Conservation (phyloP, 1,140 invertebrate genomes). For the Drosophila malerkotliana region DNA sequence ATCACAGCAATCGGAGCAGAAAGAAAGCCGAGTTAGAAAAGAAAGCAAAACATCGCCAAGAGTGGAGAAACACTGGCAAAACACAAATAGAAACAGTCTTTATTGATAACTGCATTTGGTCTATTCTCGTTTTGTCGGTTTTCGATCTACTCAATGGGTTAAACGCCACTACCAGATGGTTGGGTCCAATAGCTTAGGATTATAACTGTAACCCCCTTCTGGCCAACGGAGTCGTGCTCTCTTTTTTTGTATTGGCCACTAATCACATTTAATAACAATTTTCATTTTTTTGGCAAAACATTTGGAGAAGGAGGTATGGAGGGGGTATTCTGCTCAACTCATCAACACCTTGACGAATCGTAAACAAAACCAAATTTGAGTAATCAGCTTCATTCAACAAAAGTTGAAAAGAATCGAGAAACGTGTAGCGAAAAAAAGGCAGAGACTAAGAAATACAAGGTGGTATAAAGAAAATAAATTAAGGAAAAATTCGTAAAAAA, state of each 20-base stretch:
- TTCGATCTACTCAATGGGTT: slow-evolving; percentile 66
- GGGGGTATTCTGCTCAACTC: slow-evolving; percentile 45
- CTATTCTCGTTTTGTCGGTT: slow-evolving; percentile 27
- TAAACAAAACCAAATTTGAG: slow-evolving; percentile 80
- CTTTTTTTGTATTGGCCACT: slow-evolving; percentile 58
- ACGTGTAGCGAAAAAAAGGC: slow-evolving; percentile 63
- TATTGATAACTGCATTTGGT: slow-evolving; percentile 72
- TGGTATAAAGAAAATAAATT: slow-evolving; percentile 27
- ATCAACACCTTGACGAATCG: slow-evolving; percentile 78
- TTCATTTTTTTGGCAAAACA: slow-evolving; percentile 10
- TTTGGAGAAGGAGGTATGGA: neutral
- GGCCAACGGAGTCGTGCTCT: slow-evolving; percentile 67
- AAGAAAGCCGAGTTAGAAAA: slow-evolving; percentile 42
- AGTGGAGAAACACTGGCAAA: slow-evolving; percentile 38
- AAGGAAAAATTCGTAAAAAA: slow-evolving; percentile 5
- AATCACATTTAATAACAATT: slow-evolving; percentile 82
- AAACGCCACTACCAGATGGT: slow-evolving; percentile 70
- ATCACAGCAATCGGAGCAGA: slow-evolving; percentile 8
- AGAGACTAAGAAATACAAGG: slow-evolving; percentile 46
- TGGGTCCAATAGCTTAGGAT: slow-evolving; percentile 73
- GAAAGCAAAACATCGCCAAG: slow-evolving; percentile 52
- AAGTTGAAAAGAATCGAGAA: slow-evolving; percentile 56
- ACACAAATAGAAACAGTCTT: slow-evolving; percentile 43
- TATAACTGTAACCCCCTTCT: slow-evolving; percentile 61
- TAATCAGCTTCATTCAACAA: slow-evolving; percentile 80